A percentile compares a stretch with the other conserved stretches of the same genome.
Conservation (phyloP, 2,888 invertebrate genomes). For the Ichneumoninae sp. region DNA sequence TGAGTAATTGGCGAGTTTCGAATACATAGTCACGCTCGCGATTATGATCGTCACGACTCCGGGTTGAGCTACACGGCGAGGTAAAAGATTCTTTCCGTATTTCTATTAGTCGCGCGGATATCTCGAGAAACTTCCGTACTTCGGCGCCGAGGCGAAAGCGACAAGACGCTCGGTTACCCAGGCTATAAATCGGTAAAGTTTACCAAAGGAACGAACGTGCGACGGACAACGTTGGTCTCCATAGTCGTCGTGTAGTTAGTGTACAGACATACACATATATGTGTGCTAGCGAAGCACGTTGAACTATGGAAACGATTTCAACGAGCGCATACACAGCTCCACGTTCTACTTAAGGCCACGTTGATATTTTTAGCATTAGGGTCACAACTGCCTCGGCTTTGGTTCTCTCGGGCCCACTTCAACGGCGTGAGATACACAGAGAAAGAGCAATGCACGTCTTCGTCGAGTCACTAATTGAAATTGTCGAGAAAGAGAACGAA, state of each 20-base stretch:
- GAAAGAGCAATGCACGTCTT: constrained; percentile 36
- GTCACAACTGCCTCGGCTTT: constrained; percentile 75
- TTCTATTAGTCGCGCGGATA: constrained; percentile 12
- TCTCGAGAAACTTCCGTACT: constrained; percentile 34
- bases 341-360: constrained; percentile 77
- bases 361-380: constrained; percentile 81
- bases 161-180: constrained; percentile 16
- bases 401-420: constrained; percentile 63
- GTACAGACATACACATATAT: constrained; percentile 17
- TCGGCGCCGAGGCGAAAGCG: constrained; percentile 24
- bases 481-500: constrained; percentile 48
- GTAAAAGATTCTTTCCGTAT: constrained; percentile 17
- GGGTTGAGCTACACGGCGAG: background rate
- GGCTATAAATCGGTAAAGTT: constrained; percentile 52
- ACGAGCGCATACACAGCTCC: constrained; percentile 66
- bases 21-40: constrained; percentile 3
- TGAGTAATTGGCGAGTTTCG: constrained; percentile 30
- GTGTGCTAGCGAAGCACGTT: constrained; percentile 54
- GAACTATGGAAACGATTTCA: constrained; percentile 80
- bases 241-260: background rate
- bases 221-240: background rate
- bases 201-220: constrained; percentile 36
- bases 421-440: constrained; percentile 16
- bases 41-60: constrained; percentile 37
- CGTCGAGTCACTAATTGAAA: constrained; percentile 51